A percentile compares a stretch with the other conserved stretches of the same genome.
phyloP scores from a whole-genome alignment of 2,797 vertebrate species.

The Pseudochirops corinnae region DNA sequence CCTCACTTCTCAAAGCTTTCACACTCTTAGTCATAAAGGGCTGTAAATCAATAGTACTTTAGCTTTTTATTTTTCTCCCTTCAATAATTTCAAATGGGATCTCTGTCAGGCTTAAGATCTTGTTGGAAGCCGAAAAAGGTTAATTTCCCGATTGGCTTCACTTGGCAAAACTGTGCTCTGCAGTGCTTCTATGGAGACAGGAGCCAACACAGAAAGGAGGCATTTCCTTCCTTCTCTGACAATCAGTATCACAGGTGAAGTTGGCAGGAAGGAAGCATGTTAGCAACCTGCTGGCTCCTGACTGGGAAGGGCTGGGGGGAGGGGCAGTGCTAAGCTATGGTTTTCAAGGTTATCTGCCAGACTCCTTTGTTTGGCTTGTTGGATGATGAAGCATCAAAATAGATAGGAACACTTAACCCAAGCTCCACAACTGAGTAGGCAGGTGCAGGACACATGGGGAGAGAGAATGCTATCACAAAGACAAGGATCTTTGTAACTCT shows the following conservation, averaged over 20 bases:
- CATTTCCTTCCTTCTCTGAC: not conserved
- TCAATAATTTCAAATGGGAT: conserved; percentile 18
- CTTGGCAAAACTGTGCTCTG: conserved; percentile 27
- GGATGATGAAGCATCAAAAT: not conserved
- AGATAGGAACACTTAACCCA: not conserved
- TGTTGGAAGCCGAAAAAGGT: conserved; percentile 4
- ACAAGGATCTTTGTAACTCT: not conserved
- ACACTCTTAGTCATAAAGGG: not conserved
- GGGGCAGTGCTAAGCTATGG: not conserved
- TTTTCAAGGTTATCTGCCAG: not conserved
- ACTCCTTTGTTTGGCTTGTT: not conserved
- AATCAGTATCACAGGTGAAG: not conserved
- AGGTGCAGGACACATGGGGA: not conserved
- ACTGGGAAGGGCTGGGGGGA: not conserved
- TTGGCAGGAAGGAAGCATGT: not conserved
- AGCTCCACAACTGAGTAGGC: not conserved
- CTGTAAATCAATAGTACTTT: not conserved
- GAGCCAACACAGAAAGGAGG: not conserved
- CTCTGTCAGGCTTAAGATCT: not conserved
- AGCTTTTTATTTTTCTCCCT: not conserved
- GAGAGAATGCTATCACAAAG: not conserved
- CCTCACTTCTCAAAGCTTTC: not conserved
- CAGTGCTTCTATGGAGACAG: not conserved
- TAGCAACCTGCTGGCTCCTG: conserved; percentile 14
- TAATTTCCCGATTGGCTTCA: conserved; percentile 21